Evolutionary conservation across 2,113 vertebrate species (phyloP).

Genomic region (Crotalus helleri): DNA sequence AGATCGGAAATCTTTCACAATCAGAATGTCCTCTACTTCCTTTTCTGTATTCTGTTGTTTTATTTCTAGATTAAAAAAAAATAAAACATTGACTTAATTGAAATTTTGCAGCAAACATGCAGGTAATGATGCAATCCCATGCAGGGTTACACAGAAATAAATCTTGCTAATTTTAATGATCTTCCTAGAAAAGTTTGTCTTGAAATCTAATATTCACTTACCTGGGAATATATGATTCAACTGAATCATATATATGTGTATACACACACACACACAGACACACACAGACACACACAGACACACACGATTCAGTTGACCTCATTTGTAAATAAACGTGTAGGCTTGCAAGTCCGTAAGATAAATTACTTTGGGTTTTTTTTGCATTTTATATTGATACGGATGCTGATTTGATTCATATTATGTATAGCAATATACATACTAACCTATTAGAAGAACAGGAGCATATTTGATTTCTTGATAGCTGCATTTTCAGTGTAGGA

Average conservation of each 20-base stretch:
- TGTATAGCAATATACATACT: background rate
- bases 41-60: conserved; percentile 41
- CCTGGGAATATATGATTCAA: background rate
- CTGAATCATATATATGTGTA: background rate
- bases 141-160: background rate
- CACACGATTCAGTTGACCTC: background rate
- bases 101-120: background rate
- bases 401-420: background rate
- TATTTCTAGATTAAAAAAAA: conserved; percentile 53
- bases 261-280: too few species aligned
- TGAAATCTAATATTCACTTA: background rate
- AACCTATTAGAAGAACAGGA: conserved; percentile 27
- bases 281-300: too few species aligned
- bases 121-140: background rate
- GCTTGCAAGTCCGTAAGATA: background rate
- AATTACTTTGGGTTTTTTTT: background rate
- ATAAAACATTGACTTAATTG: conserved; percentile 22
- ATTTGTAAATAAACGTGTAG: background rate
- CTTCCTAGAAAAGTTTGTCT: background rate
- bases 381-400: background rate
- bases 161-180: background rate
- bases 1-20: conserved; percentile 22
- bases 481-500: conserved; percentile 18
- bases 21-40: conserved; percentile 7
- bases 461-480: background rate